Conservation (phyloP, 2,113 vertebrate genomes). For the Zosterops hypoxanthus region DNA sequence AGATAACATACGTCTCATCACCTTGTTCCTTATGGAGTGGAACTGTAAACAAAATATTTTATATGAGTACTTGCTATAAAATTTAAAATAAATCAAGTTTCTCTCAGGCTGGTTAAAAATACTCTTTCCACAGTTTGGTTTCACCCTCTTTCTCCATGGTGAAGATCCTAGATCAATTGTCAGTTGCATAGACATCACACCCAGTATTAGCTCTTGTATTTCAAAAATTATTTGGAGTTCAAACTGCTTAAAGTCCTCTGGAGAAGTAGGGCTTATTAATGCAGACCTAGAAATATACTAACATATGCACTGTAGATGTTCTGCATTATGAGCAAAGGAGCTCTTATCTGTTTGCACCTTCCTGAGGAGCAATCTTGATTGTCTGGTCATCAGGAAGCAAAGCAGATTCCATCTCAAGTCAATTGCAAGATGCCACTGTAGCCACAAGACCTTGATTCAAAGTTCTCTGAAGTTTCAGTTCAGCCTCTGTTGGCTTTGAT, state of each 20-base stretch:
- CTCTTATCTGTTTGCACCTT: background rate
- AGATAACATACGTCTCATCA: slow-evolving; percentile 26
- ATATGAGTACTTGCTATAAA: slow-evolving; percentile 9
- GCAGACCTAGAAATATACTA: background rate
- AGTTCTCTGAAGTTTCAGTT: background rate
- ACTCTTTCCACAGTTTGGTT: background rate
- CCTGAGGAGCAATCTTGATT: background rate
- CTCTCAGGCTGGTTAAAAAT: background rate
- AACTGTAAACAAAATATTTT: slow-evolving; percentile 53
- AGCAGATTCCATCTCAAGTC: background rate
- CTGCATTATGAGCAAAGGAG: background rate
- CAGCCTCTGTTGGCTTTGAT: background rate
- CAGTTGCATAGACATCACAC: background rate
- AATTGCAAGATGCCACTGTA: background rate
- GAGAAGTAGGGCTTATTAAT: background rate
- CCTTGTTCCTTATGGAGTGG: background rate
- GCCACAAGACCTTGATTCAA: background rate
- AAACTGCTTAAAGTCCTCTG: background rate
- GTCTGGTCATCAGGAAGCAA: background rate
- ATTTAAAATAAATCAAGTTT: slow-evolving; percentile 45
- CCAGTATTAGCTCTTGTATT: background rate
- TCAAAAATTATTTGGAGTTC: background rate
- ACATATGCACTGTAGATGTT: background rate
- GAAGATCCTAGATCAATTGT: background rate
- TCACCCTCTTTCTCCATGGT: background rate